Conservation (phyloP, 2,797 vertebrate genomes). For the Falco naumanni region DNA sequence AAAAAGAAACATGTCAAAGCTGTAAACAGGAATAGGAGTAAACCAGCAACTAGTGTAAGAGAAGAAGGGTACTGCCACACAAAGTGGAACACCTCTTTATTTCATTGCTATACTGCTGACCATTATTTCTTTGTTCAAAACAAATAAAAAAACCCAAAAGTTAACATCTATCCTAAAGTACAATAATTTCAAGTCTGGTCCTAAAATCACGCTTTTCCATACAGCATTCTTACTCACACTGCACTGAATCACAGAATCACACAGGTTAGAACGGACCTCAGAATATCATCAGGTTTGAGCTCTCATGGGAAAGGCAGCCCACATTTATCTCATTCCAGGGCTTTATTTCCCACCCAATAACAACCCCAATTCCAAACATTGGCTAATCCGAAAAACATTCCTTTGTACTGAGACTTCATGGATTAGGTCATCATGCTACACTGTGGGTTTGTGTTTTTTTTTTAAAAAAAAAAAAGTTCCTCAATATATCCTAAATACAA, state of each 20-base stretch:
- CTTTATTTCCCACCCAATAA: neutral
- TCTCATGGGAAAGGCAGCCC: neutral
- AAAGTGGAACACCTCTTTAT: neutral
- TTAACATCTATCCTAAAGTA: neutral
- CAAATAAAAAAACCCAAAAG: neutral
- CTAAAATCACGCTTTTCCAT: neutral
- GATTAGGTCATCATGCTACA: neutral
- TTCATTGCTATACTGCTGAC: neutral
- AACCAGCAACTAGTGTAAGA: neutral
- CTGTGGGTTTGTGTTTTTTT: neutral
- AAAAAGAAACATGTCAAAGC: neutral
- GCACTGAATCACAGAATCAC: neutral
- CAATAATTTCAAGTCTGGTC: neutral
- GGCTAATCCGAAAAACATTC: neutral
- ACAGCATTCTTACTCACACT: neutral
- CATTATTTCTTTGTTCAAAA: neutral
- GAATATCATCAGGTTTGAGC: neutral
- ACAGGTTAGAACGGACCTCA: neutral
- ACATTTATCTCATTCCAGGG: neutral
- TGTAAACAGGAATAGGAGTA: neutral
- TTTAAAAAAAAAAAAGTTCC: neutral
- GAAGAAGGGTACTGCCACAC: neutral
- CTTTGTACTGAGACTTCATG: neutral
- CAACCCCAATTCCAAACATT: neutral
- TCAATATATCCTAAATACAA: neutral